Percentiles rank a stretch among this genome's conserved stretches.
Conservation (phyloP, 2,888 invertebrate genomes). For the Tubiluchus corallicola region DNA sequence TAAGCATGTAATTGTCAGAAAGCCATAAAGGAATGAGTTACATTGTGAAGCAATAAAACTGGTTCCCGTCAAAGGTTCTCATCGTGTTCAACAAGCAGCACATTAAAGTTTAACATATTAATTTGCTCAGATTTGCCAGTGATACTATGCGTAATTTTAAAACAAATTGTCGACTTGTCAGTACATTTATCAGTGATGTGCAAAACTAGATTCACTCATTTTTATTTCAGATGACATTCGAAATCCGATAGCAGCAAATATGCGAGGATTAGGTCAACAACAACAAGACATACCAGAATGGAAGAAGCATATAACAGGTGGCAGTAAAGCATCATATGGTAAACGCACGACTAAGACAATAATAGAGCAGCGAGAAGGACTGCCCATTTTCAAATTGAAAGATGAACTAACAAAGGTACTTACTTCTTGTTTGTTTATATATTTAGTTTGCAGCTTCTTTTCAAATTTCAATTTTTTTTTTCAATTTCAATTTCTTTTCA, state of each 20-base stretch:
- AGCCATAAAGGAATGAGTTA: too few species aligned
- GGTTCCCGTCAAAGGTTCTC: too few species aligned
- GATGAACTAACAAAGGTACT: slow-evolving; percentile 73
- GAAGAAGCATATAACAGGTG: slow-evolving; percentile 96
- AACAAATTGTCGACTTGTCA: background rate
- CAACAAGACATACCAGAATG: slow-evolving; percentile 76
- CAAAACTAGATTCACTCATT: background rate
- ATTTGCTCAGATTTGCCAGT: too few species aligned
- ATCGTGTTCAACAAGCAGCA: too few species aligned
- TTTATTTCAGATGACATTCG: slow-evolving; percentile 37
- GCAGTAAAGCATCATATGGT: slow-evolving; percentile 92
- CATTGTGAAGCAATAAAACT: too few species aligned
- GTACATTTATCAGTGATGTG: background rate
- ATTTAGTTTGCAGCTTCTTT: background rate
- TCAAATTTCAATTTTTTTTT: slow-evolving; percentile 8
- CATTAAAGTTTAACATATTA: too few species aligned
- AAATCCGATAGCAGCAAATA: slow-evolving; percentile 51
- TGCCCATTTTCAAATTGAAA: slow-evolving; percentile 88
- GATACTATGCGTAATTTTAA: too few species aligned
- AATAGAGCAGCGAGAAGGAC: slow-evolving; percentile 78
- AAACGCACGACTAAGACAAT: slow-evolving; percentile 86
- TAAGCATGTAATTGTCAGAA: too few species aligned
- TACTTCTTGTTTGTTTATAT: background rate
- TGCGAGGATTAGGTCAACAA: slow-evolving; percentile 48
- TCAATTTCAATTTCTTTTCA: too few species aligned